Evolutionary conservation across 2,113 vertebrate genomes (phyloP), one percentile per base, ranked within the genome.

Genomic region (Saimiri boliviensis): DNA sequence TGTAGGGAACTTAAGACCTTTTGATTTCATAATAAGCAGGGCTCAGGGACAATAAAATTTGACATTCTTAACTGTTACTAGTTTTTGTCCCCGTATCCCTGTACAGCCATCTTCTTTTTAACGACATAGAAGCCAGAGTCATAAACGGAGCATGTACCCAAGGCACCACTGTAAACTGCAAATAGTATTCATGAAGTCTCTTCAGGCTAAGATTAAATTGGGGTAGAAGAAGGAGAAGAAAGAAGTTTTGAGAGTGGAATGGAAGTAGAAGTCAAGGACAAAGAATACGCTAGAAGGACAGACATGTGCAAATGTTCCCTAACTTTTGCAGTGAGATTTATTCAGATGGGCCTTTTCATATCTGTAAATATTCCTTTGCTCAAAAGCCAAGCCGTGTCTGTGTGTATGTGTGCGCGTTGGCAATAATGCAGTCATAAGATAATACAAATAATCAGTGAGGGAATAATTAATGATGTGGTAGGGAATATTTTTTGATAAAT

Each of bases 401-500:
- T 76, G 85, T 86, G 40, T 86, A n/a, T 73, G 81, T 87, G 96
- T 73, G 93, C 49, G 70, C 82, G 14, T 47, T 20, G 86, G 96
- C 95, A 87, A 68, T 95, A 89, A 94, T 21, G 45, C 89, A 12
- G 96, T 97, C 90, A 92, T 92, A 96, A 97, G 97, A 98, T 98
- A 97, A 97, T 98, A 96, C 98, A 97, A 88, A 98, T 98, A 94
- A 98, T 98, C 98, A 63, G 97, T 95, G 94, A 96, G 87, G 87
- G 77, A 88, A 97, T 98, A 98, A 98, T 98, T 98, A 98, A 98
- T 97, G 98, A 89, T 89, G 96, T 66, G 87, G 95, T 98, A 74
- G 85, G 97, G 98, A 98, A 98, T 99, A 98, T 98, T 99, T 99
- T 98, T 99, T 99, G 98, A 99, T 99, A 98, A 98, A 98, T 98